phyloP scores from a whole-genome alignment of 2,888 invertebrate genomes.

The Sturmia bella region DNA sequence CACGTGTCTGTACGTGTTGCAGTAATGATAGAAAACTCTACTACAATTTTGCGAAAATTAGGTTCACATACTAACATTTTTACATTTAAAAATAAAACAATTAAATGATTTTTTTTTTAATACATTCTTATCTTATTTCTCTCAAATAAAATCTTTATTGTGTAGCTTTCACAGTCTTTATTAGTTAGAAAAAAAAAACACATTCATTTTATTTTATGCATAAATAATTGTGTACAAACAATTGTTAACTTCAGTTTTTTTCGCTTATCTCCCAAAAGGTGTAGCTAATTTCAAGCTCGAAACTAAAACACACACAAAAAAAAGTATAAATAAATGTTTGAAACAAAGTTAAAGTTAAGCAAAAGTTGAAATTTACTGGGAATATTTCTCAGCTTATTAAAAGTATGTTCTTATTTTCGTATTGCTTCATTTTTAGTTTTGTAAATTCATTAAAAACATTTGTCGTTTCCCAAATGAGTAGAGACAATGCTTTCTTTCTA shows the following conservation, averaged over 20 bases:
- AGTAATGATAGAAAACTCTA: no score
- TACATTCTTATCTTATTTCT: not conserved
- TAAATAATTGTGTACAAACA: slow-evolving; percentile 35
- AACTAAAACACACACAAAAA: not conserved
- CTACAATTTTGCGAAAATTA: no score
- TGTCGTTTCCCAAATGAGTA: slow-evolving; percentile 51
- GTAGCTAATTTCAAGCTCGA: slow-evolving; percentile 40
- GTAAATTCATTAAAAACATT: slow-evolving; percentile 52
- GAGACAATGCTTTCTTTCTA: not conserved
- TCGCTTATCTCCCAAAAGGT: slow-evolving; percentile 39
- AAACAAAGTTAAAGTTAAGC: not conserved
- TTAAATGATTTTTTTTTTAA: no score
- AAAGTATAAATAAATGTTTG: not conserved
- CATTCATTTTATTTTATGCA: not conserved
- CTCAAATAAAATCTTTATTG: not conserved
- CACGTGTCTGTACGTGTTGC: no score
- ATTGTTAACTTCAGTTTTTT: slow-evolving; percentile 11
- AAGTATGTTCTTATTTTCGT: not conserved
- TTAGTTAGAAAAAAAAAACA: not conserved
- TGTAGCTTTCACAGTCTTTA: slow-evolving; percentile 1
- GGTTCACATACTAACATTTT: no score
- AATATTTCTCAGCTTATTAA: slow-evolving; percentile 25
- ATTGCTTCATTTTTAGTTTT: slow-evolving; percentile 7
- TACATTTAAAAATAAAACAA: no score
- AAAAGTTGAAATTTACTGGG: slow-evolving; percentile 18